phyloP scores from a whole-genome alignment of 1,140 invertebrate genomes.

The Drosophila miranda region DNA sequence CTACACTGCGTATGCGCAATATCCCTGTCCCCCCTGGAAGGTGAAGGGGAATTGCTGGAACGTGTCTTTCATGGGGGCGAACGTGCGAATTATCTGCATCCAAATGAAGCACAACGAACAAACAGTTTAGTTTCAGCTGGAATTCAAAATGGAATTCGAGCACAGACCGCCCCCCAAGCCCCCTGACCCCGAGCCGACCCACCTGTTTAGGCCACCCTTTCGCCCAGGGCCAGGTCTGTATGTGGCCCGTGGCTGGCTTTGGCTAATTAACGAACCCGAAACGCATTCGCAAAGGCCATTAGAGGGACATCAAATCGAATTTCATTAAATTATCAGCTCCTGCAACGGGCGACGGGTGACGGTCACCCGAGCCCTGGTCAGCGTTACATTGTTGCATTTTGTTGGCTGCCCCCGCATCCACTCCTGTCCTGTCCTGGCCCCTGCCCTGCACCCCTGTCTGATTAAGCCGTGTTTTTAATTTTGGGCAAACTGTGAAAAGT shows the following conservation, averaged over 20 bases:
- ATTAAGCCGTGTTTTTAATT: constrained; percentile 52
- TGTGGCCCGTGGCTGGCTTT: constrained; percentile 8
- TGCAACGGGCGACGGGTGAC: constrained; percentile 7
- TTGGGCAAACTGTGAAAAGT: constrained; percentile 6
- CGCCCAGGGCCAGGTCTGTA: no score
- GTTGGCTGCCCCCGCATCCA: constrained; percentile 44
- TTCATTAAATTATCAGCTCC: constrained; percentile 66
- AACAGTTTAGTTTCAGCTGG: constrained; percentile 40
- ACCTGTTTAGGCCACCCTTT: constrained; percentile 11
- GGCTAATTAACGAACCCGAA: constrained; percentile 56
- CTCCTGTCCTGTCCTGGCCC: constrained; percentile 4
- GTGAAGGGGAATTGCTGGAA: neutral
- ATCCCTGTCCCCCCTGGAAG: neutral
- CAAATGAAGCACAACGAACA: constrained; percentile 40
- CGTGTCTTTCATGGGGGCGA: constrained; percentile 26
- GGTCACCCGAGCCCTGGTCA: constrained; percentile 31
- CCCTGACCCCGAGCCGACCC: neutral
- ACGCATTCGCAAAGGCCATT: constrained; percentile 36
- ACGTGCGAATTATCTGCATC: constrained; percentile 49
- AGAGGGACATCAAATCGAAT: constrained; percentile 45
- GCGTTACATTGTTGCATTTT: constrained; percentile 50
- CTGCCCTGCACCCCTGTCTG: constrained; percentile 29
- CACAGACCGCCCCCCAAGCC: constrained; percentile 14
- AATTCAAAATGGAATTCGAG: constrained; percentile 38
- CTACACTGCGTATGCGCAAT: constrained; percentile 33